phyloP scores from a whole-genome alignment of 2,113 vertebrate genomes.

The Halichoerus grypus region DNA sequence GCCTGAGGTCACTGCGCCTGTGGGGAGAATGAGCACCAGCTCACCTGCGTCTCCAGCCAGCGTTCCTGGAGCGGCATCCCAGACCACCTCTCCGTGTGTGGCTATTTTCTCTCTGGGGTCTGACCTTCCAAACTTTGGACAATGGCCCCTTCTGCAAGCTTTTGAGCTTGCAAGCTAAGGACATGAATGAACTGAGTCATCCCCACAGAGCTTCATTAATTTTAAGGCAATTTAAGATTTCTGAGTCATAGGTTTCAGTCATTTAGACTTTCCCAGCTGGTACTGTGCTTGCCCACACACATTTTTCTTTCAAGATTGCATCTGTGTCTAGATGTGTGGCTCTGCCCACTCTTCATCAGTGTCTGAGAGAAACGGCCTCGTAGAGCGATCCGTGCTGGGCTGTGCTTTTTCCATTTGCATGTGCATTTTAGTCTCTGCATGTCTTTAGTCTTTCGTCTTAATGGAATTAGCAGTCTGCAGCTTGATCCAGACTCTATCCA shows the following conservation, averaged over 20 bases:
- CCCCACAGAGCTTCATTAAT: conserved; percentile 73
- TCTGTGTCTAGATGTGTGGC: conserved; percentile 70
- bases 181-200: conserved; percentile 82
- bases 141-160: conserved; percentile 7
- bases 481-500: background rate
- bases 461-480: background rate
- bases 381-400: background rate
- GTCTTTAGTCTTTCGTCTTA: background rate
- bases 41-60: too few relatives aligned
- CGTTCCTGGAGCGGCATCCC: rapidly evolving
- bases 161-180: conserved; percentile 46
- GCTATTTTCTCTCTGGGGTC: rapidly evolving
- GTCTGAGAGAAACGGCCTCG: conserved; percentile 11
- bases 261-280: conserved; percentile 80
- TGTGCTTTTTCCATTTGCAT: background rate
- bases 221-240: conserved; percentile 76
- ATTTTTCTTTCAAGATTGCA: conserved; percentile 73
- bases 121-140: conserved; percentile 8
- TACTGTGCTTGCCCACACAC: conserved; percentile 79
- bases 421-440: background rate
- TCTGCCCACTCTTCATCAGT: conserved; percentile 59
- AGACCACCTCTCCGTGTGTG: background rate
- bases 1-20: background rate
- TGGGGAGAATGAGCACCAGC: background rate
- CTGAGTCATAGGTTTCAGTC: conserved; percentile 82